Evolutionary conservation across 2,888 invertebrate genomes (phyloP).

Genomic region (Rosalia funebris): DNA sequence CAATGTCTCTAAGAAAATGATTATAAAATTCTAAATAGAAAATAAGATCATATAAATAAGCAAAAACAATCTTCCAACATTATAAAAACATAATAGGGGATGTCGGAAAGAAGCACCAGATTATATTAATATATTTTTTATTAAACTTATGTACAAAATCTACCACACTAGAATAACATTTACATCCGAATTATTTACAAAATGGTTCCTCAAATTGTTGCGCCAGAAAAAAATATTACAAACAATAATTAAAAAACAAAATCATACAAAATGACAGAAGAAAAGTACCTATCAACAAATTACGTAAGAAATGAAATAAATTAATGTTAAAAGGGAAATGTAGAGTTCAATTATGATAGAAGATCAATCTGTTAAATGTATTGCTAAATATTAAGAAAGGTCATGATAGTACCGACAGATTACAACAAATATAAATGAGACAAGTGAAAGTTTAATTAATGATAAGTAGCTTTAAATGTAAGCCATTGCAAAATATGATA

Average conservation of each 20-base stretch:
- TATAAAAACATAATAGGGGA: neutral
- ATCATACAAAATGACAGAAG: constrained; percentile 23
- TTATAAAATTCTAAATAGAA: neutral
- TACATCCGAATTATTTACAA: constrained; percentile 36
- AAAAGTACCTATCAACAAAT: constrained; percentile 17
- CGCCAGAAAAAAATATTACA: constrained; percentile 35
- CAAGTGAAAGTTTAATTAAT: constrained; percentile 30
- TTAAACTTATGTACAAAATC: constrained; percentile 42
- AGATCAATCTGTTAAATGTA: neutral
- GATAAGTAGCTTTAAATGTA: constrained; percentile 6
- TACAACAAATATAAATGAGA: constrained; percentile 35
- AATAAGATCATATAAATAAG: neutral
- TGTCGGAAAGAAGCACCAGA: constrained; percentile 12
- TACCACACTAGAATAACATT: constrained; percentile 31
- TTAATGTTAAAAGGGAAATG: constrained; percentile 13
- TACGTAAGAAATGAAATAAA: constrained; percentile 18
- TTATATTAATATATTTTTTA: constrained; percentile 29
- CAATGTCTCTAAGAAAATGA: neutral
- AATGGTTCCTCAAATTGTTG: constrained; percentile 19
- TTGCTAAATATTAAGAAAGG: constrained; percentile 21
- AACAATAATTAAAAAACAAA: constrained; percentile 26
- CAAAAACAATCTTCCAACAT: neutral
- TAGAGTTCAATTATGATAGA: neutral
- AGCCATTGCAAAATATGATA: neutral
- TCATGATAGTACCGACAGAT: constrained; percentile 31